Evolutionary conservation across 1,140 invertebrate species (phyloP).

Genomic region (Protaetia brevitarsis): DNA sequence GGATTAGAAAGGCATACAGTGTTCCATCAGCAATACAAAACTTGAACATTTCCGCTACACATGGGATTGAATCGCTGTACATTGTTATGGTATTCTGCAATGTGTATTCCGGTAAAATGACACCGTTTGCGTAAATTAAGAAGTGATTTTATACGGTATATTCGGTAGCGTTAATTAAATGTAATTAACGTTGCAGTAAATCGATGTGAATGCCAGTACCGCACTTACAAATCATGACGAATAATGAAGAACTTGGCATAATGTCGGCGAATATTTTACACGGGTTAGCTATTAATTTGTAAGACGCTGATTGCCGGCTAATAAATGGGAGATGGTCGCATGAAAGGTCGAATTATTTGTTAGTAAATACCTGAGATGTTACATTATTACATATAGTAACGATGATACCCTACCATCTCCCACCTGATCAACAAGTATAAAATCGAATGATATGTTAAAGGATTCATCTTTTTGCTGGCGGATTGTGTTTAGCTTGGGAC

Average conservation of each 20-base stretch:
- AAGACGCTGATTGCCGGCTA: background rate
- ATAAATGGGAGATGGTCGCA: conserved; percentile 8
- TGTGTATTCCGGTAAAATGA: too few species aligned
- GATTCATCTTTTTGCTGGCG: conserved; percentile 21
- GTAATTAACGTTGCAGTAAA: too few species aligned
- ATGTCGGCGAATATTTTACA: background rate
- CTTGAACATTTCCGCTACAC: too few species aligned
- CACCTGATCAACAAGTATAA: conserved; percentile 17
- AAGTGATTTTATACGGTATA: too few species aligned
- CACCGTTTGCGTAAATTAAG: too few species aligned
- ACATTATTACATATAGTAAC: conserved; percentile 18
- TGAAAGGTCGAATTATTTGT: conserved; percentile 20
- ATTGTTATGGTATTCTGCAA: too few species aligned
- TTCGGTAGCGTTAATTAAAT: too few species aligned
- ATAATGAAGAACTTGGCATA: background rate
- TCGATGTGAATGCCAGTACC: background rate
- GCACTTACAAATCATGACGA: background rate
- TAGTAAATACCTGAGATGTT: conserved; percentile 20
- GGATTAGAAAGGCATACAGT: too few species aligned
- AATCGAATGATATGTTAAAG: conserved; percentile 23
- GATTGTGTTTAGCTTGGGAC: conserved; percentile 5
- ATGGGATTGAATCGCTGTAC: too few species aligned
- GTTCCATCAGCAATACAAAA: too few species aligned
- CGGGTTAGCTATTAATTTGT: conserved; percentile 9
- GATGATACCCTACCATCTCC: conserved; percentile 16